Base-by-base conservation (phyloP, 2,797 vertebrate species). In the Lutjanus argentimaculatus region DNA sequence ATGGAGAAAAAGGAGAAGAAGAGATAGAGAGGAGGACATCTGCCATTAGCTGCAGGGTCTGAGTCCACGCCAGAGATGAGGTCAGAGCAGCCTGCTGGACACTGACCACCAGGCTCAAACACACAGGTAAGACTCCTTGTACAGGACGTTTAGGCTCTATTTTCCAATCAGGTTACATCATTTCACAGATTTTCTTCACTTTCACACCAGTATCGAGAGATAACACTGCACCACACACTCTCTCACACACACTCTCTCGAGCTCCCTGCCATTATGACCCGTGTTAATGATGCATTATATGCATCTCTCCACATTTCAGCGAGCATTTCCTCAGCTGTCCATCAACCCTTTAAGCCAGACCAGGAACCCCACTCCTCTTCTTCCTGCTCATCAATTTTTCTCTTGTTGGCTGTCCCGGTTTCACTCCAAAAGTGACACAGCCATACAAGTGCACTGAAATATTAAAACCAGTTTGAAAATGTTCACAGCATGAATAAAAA, bases 41-140 rank as follows among this genome's bases (percentile, higher is more conserved):
- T 91, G 88, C 51, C 14, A 22, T 79, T 80, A 64, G 67, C 89
- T 76, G 75, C 84, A 72, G 89, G 89, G 7, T 83, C 78, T 80
- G 84, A 86, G 64, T 61, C 7, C 8, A 7, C 13, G 89, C 87
- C 89, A 91, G 80, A 36, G 69, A 70, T 91, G 85, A 91, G 67
- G 80, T 91, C 86, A 88, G 76, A 67, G 59, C 49, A n/a, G 62
- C 76, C 74, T 68, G 83, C 75, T 45, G 80, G 67, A 76, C 79
- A 49, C 48, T 51, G 72, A 77, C 58, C 84, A 46, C 57, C 82
- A 14, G 61, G 65, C 70, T 21, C 55, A 30, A 46, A 12, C 62
- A 25, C 42, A 40, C 52, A 61, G 59, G 49, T 59, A n/a, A 21
- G 30, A 14, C 51, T 56, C 22, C 42, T 40, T 1, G 3, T 4